Percentiles rank a stretch among this genome's conserved stretches.
phyloP scores from a whole-genome alignment of 2,113 vertebrate species.

The Halcyon malimbica region DNA sequence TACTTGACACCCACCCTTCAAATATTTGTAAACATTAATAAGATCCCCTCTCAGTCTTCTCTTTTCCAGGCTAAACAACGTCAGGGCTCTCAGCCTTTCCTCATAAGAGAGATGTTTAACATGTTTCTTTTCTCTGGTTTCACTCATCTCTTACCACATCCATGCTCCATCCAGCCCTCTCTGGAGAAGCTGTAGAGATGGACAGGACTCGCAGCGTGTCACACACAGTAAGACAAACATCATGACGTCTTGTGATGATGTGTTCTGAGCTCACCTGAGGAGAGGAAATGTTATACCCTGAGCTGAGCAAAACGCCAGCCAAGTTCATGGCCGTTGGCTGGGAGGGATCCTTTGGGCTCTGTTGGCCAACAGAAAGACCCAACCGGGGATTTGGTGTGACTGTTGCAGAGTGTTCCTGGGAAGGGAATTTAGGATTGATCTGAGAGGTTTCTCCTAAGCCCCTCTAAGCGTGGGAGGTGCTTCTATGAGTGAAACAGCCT shows the following conservation, averaged over 20 bases:
- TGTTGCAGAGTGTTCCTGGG: background rate
- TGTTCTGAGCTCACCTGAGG: background rate
- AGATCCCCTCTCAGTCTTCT: too few species aligned
- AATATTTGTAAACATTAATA: too few species aligned
- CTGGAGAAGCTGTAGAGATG: background rate
- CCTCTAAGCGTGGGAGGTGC: background rate
- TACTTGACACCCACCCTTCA: too few species aligned
- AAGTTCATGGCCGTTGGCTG: background rate
- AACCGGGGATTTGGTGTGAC: background rate
- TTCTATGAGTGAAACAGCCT: background rate
- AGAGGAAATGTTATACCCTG: fast-evolving
- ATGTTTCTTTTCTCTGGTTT: fast-evolving
- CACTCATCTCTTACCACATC: background rate
- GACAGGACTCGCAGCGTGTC: fast-evolving
- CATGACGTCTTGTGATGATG: background rate
- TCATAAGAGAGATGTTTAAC: too few species aligned
- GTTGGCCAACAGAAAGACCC: fast-evolving
- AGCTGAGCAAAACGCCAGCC: background rate
- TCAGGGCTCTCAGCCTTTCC: too few species aligned
- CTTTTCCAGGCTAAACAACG: too few species aligned
- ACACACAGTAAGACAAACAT: background rate
- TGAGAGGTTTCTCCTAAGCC: background rate
- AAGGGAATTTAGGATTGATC: background rate
- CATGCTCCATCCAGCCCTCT: background rate
- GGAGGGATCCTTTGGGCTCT: background rate